phyloP scores from a whole-genome alignment of 2,888 invertebrate genomes.

The Horisme vitalbata region DNA sequence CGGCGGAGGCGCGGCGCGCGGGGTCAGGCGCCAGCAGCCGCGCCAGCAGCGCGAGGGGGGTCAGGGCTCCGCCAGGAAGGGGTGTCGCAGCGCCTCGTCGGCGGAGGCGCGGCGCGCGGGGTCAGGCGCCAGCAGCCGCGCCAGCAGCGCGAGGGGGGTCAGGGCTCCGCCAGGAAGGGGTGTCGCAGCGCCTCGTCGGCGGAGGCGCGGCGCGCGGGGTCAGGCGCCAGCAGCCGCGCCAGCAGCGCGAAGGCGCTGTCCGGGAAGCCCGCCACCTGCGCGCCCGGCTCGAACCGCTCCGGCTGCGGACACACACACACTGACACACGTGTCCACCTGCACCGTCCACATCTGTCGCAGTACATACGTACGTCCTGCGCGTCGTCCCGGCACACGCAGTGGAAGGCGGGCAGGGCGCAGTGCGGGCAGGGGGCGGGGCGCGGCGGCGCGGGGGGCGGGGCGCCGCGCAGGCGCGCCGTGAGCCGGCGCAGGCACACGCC shows the following conservation, averaged over 20 bases:
- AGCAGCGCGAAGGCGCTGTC: conserved; percentile 89
- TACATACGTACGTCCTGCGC: conserved; percentile 33
- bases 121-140: conserved; percentile 93
- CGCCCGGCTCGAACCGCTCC: conserved; percentile 30
- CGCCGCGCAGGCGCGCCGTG: conserved; percentile 23
- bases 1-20: too few species aligned
- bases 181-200: conserved; percentile 90
- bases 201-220: conserved; percentile 88
- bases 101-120: conserved; percentile 89
- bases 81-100: conserved; percentile 86
- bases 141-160: conserved; percentile 75
- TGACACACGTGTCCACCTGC: too few species aligned
- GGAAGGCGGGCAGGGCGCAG: conserved; percentile 33
- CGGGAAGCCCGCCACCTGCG: conserved; percentile 80
- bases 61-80: too few species aligned
- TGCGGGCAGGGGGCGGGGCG: conserved; percentile 29
- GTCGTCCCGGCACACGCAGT: conserved; percentile 56
- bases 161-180: conserved; percentile 83
- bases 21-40: too few species aligned
- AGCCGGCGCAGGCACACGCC: conserved; percentile 32
- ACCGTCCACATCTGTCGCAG: too few species aligned
- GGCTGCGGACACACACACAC: conserved; percentile 36
- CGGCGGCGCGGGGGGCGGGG: conserved; percentile 26
- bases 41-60: too few species aligned
- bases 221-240: conserved; percentile 87